Evolutionary conservation across 2,888 invertebrate species (phyloP).

Genomic region (Agonopterix alstromeriana): DNA sequence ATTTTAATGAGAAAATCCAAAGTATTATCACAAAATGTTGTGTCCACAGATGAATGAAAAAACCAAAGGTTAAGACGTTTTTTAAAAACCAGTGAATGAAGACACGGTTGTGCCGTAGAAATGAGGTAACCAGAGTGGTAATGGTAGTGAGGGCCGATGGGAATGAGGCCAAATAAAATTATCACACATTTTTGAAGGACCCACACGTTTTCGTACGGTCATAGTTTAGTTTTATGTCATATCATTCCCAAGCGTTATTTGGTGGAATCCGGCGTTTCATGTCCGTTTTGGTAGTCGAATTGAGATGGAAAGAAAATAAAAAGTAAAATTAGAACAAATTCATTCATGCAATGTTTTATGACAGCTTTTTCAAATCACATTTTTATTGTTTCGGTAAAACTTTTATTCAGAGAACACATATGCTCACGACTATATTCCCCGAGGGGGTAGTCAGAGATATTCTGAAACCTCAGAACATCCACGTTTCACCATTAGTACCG

Average conservation of each 20-base stretch:
- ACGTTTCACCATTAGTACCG: too few relatives aligned
- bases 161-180: too few relatives aligned
- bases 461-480: too few relatives aligned
- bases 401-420: not conserved
- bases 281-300: conserved; percentile 33
- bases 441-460: too few relatives aligned
- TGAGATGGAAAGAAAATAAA: conserved; percentile 34
- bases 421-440: too few relatives aligned
- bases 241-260: conserved; percentile 27
- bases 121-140: not conserved
- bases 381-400: not conserved
- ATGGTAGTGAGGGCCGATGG: not conserved
- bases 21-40: too few relatives aligned
- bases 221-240: conserved; percentile 8
- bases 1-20: too few relatives aligned
- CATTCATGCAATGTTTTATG: conserved; percentile 12
- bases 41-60: too few relatives aligned
- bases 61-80: too few relatives aligned
- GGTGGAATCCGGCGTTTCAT: conserved; percentile 1
- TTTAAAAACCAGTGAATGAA: not conserved
- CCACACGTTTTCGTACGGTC: not conserved
- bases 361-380: conserved; percentile 7
- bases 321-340: conserved; percentile 40
- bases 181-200: not conserved
- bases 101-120: not conserved